These are phyloP conservation scores for Erythrolamprus reginae DNA, from an alignment of 2,113 vertebrate species.

Conservation along the genomic window DNA sequence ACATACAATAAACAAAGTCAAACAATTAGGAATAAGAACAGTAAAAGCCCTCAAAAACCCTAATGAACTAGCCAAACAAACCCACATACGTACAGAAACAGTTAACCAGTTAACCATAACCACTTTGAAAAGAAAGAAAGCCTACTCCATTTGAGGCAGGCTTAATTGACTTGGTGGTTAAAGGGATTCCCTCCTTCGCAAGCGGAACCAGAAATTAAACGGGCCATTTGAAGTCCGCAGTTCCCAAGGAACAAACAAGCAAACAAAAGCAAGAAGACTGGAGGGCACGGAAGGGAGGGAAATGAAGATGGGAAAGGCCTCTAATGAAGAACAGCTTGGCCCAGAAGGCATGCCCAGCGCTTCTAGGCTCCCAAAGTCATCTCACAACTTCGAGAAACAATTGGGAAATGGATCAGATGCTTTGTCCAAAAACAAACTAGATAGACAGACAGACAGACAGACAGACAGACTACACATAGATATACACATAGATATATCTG, in stretches of 20 bases:
- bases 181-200: conserved; percentile 7
- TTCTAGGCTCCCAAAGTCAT: background rate
- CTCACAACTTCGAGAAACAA: background rate
- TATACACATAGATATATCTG: too few species aligned
- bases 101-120: too few species aligned
- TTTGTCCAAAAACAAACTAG: background rate
- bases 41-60: too few species aligned
- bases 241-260: background rate
- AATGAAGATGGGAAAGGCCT: background rate
- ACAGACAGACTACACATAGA: too few species aligned
- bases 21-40: too few species aligned
- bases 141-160: background rate
- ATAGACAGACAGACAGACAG: too few species aligned
- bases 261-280: background rate
- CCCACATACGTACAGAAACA: too few species aligned
- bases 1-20: too few species aligned
- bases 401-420: background rate
- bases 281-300: background rate
- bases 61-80: too few species aligned
- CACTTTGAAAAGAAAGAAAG: background rate
- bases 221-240: background rate
- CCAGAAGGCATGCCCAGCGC: background rate
- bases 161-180: background rate
- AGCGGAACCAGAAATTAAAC: background rate
- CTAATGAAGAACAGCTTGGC: background rate